A percentile compares a stretch with the other conserved stretches of the same genome.
Evolutionary conservation across 2,888 invertebrate genomes (phyloP).

Genomic region (Tyria jacobaeae): DNA sequence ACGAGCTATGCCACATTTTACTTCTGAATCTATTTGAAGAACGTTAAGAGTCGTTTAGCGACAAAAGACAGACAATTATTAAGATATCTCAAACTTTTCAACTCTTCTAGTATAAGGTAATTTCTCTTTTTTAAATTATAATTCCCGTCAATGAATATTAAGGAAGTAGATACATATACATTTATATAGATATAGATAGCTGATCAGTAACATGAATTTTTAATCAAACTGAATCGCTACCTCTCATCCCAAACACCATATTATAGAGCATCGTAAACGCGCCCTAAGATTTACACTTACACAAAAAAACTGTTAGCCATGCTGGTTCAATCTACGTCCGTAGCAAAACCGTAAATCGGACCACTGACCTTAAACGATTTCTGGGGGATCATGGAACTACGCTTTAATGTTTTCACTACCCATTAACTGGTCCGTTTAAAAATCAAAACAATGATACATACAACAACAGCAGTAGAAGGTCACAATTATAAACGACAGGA

Average conservation of each 20-base stretch:
- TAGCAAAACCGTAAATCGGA: conserved; percentile 66
- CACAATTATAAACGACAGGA: too few relatives aligned
- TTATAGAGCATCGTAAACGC: conserved; percentile 69
- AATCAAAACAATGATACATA: background rate
- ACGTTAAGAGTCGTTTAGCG: background rate
- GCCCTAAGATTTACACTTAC: conserved; percentile 81
- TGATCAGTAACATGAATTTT: background rate
- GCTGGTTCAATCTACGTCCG: conserved; percentile 73
- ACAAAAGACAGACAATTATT: background rate
- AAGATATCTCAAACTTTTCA: too few relatives aligned
- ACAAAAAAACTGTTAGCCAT: conserved; percentile 83
- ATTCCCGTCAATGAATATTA: background rate
- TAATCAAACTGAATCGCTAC: conserved; percentile 43
- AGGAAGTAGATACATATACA: too few relatives aligned
- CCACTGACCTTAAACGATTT: conserved; percentile 59
- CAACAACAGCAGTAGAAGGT: too few relatives aligned
- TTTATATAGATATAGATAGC: too few relatives aligned
- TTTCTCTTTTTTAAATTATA: too few relatives aligned
- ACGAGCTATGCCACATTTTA: background rate
- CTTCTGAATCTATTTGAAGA: background rate
- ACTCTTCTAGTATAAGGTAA: too few relatives aligned
- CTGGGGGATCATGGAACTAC: conserved; percentile 39
- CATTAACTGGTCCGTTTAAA: conserved; percentile 11
- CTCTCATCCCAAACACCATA: conserved; percentile 48
- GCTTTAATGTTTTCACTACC: conserved; percentile 31